Base-by-base conservation (phyloP, 2,797 vertebrate genomes). In the Hypotaenidia philippensis region DNA sequence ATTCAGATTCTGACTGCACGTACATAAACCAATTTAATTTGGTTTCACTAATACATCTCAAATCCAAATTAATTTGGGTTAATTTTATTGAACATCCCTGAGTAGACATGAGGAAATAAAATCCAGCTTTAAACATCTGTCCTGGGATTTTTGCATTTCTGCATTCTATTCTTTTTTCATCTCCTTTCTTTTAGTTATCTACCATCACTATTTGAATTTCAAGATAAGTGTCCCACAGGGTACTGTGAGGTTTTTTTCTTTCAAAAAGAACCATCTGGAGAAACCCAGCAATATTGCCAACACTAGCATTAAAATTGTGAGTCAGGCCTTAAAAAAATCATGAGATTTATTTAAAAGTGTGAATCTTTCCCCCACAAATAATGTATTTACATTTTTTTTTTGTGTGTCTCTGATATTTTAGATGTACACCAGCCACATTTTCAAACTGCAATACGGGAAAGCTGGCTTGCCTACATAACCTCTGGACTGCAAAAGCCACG, bases 261-360 rank as follows among this genome's bases (percentile, higher is more conserved):
- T 92, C 14, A 34, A 18, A 95, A 83, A 68, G 90, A 90, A 83
- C 84, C 91, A 94, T 91, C 91, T 96, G 93, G 84, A 92, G 93
- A 93, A 81, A 95, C 87, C 22, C 50, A 89, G 32, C 82, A 87
- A 68, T 92, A 95, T 90, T 95, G 92, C 79, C 93, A 95, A 88
- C 27, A 81, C 44, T 60, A 86, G 66, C 79, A 96, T 83, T 94
- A 91, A 94, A 95, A 91, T 52, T 81, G 52, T 86, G 89, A 92
- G 84, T 83, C 79, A 88, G 59, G 20, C 44, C 44, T 87, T 84
- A 60, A 87, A 87, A 86, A 96, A 93, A 85, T 17, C 0, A 32
- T 15, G 12, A 90, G 23, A 60, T 91, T 87, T 87, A 79, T 87
- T 70, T 87, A n/a, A 89, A 93, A 85, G 64, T 75, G 50, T 83